Base-by-base conservation (phyloP, 2,888 invertebrate genomes). In the Sphinx pinastri region DNA sequence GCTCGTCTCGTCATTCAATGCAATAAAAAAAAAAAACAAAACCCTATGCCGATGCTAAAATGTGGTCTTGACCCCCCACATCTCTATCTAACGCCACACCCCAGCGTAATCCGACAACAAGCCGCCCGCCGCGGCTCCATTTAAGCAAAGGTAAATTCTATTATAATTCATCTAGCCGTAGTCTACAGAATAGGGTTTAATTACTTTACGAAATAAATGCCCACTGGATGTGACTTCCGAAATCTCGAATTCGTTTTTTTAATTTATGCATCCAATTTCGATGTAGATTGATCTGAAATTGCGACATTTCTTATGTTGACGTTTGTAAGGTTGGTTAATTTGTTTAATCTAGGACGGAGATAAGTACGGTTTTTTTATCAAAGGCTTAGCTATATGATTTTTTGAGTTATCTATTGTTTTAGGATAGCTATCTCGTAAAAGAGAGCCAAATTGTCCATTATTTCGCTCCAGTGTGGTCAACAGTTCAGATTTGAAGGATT, bases 181-280 rank as follows among this genome's bases (percentile, higher is more conserved):
- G 57, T 67, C 51, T 52, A 38, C 45, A 14, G 14, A 59, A 67
- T 54, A 52, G 52, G 49, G 31, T 63, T 70, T 70, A 59, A 70
- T 70, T 70, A 67, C n/a, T n/a, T n/a, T n/a, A 59, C 38, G 58
- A 58, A 58, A 67, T 59, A 66, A 59, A 58, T 70, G 49, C 55
- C 19, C 25, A 45, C 70, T 70, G 49, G 66, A 67, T 38, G 31
- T 7, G 31, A n/a, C 66, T 16, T 52, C 31, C 16, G 31, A 31
- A 31, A 12, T 16, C 31, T 67, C 11, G 52, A 52, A 67, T 52
- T 38, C n/a, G 52, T 67, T 67, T 54, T 54, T 67, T 19, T 38
- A 31, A 67, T 67, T 54, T 25, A 52, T 52, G 19, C 7, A 6
- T 8, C 38, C 52, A 25, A 52, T 67, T 67, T 38, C 31, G 52